Evolutionary conservation across 2,797 vertebrate genomes (phyloP).

Genomic region (Lacerta bilineata): DNA sequence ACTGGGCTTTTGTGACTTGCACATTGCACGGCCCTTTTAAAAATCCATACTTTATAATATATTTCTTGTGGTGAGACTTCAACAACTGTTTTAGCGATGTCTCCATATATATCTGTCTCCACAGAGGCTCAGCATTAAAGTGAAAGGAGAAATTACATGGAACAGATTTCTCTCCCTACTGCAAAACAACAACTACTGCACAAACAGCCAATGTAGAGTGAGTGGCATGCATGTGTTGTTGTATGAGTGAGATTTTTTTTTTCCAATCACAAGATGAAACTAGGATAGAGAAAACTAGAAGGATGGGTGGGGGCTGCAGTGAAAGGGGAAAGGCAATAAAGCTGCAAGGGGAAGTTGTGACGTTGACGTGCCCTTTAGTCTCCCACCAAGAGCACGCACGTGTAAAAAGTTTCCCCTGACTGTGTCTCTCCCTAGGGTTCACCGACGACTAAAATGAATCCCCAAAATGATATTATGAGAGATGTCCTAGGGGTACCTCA

Average conservation of each 20-base stretch:
- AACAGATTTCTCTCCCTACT: neutral
- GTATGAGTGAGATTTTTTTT: neutral
- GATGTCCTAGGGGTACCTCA: no score
- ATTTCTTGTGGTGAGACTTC: neutral
- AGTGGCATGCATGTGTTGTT: neutral
- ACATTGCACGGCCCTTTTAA: neutral
- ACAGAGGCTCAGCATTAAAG: neutral
- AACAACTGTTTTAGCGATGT: constrained; percentile 16
- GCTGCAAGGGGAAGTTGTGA: neutral
- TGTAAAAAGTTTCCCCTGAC: no score
- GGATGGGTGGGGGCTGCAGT: no score
- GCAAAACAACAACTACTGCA: neutral
- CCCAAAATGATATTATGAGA: no score
- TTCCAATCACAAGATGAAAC: neutral
- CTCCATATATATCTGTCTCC: neutral
- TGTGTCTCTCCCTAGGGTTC: no score
- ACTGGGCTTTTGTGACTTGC: neutral
- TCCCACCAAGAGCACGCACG: no score
- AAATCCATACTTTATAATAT: constrained; percentile 18
- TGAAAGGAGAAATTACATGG: neutral
- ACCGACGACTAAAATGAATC: no score
- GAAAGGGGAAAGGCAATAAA: neutral
- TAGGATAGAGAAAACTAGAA: constrained; percentile 25
- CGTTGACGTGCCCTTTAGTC: no score
- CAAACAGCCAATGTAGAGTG: neutral